Evolutionary conservation across 1,140 invertebrate species (phyloP), one percentile per base, ranked within the genome.

Genomic region (Bicyclus anynana): DNA sequence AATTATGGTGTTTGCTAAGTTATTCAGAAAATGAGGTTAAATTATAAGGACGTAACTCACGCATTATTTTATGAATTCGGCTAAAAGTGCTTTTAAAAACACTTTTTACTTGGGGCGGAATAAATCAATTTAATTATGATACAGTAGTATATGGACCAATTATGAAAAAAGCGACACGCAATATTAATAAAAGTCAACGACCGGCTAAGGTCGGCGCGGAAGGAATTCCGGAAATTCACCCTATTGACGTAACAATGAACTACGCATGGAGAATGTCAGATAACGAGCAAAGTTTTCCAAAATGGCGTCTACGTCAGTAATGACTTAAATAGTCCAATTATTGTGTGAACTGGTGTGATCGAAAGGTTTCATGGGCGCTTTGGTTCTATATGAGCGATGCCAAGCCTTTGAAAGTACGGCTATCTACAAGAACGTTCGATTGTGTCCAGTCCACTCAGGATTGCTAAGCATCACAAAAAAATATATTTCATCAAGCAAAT

Each of bases 191-290:
- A 42, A 13, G 53, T 54, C 40, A 54, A 54, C 42, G 42, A 47
- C 53, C 53, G 21, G 42, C n/a, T n/a, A 54, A 54, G 53, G 53
- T 21, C 53, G 37, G 42, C 20, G 10, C n/a, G 42, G 42, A 54
- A 47, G 42, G 53, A 54, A 54, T 46, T n/a, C 40, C 53, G 53
- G 42, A 54, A 47, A 46, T 33, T 2, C 12, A 23, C 47, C 16
- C 27, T 54, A 54, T 21, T 35, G 42, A 54, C 53, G 42, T 54
- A 54, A 54, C 40, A 47, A 47, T 35, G 42, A 12, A 33, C 3
- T 33, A 33, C 10, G 10, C 29, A n/a, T 12, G 1, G 29, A 33
- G 10, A 33, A 33, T 54, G 29, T 33, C 29, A 33, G 12, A 33
- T 42, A 47, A 14, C 40, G 12, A 46, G 29, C 27, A 42, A 38